phyloP scores from a whole-genome alignment of 2,888 invertebrate species.

The Campoletis raptor region DNA sequence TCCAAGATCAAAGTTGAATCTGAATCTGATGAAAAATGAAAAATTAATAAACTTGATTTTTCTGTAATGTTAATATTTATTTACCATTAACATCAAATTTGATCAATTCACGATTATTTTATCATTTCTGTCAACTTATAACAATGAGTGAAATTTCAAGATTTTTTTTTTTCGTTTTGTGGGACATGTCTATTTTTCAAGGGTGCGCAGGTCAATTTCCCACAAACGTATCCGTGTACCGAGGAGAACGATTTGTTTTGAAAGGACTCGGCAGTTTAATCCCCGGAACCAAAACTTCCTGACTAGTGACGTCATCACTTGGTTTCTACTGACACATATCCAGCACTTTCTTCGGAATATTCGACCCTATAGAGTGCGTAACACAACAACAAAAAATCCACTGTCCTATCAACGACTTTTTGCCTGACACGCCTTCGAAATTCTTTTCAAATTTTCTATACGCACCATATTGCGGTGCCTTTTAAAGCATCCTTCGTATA shows the following conservation, averaged over 20 bases:
- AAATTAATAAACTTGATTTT: neutral
- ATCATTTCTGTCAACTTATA: neutral
- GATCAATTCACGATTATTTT: no score
- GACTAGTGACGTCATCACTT: slow-evolving; percentile 23
- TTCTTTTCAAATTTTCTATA: slow-evolving; percentile 42
- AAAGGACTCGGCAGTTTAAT: slow-evolving; percentile 34
- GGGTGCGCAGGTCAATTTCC: slow-evolving; percentile 21
- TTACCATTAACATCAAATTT: no score
- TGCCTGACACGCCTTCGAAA: slow-evolving; percentile 43
- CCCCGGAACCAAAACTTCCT: slow-evolving; percentile 47
- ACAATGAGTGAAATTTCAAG: neutral
- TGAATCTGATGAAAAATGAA: neutral
- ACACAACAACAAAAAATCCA: slow-evolving; percentile 15
- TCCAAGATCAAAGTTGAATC: neutral
- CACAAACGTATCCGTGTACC: neutral
- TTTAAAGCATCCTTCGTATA: slow-evolving; percentile 26
- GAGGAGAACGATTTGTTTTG: slow-evolving; percentile 48
- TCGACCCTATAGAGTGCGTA: neutral
- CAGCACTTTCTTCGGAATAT: slow-evolving; percentile 15
- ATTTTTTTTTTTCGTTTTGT: neutral
- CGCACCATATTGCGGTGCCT: slow-evolving; percentile 13
- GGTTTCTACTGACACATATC: slow-evolving; percentile 20
- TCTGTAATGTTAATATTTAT: no score
- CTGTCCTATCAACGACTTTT: slow-evolving; percentile 30
- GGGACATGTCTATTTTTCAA: neutral